These are phyloP conservation scores for Isoperla grammatica DNA, from an alignment of 2,888 invertebrate species.

Conservation along the genomic window DNA sequence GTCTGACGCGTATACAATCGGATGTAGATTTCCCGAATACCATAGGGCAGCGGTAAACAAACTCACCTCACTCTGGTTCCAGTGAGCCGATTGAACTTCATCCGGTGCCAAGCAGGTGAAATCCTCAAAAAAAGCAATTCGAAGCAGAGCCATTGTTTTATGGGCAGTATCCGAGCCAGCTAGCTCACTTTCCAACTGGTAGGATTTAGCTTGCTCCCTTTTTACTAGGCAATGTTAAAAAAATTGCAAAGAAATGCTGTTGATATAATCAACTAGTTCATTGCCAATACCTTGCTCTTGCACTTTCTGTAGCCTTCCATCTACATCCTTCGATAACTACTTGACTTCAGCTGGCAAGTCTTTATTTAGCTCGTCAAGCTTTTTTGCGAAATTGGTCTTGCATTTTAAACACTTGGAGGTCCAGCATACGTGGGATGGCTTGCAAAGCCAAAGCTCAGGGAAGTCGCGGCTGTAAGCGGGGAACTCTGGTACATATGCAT, in stretches of 20 bases:
- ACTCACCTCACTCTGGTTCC: constrained; percentile 18
- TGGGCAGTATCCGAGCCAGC: background rate
- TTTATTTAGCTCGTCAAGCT: constrained; percentile 1
- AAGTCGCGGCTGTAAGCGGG: background rate
- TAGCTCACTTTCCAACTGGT: background rate
- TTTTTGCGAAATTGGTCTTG: background rate
- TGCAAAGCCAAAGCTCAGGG: constrained; percentile 10
- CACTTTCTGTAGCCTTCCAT: constrained; percentile 1
- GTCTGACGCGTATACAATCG: constrained; percentile 1
- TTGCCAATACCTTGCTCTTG: background rate
- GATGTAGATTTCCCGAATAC: background rate
- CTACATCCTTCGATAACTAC: constrained; percentile 9
- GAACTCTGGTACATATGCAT: background rate
- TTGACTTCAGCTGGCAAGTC: background rate
- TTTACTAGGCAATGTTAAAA: constrained; percentile 3
- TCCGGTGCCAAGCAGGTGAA: constrained; percentile 15
- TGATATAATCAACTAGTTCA: background rate
- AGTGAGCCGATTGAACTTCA: constrained; percentile 14
- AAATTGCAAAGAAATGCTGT: background rate
- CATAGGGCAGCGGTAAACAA: constrained; percentile 9
- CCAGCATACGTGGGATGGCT: background rate
- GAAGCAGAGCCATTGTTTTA: constrained; percentile 1
- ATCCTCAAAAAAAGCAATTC: constrained; percentile 12
- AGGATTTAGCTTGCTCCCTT: background rate
- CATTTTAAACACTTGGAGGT: background rate